Evolutionary conservation across 2,797 vertebrate species (phyloP).

Genomic region (Pterois miles): DNA sequence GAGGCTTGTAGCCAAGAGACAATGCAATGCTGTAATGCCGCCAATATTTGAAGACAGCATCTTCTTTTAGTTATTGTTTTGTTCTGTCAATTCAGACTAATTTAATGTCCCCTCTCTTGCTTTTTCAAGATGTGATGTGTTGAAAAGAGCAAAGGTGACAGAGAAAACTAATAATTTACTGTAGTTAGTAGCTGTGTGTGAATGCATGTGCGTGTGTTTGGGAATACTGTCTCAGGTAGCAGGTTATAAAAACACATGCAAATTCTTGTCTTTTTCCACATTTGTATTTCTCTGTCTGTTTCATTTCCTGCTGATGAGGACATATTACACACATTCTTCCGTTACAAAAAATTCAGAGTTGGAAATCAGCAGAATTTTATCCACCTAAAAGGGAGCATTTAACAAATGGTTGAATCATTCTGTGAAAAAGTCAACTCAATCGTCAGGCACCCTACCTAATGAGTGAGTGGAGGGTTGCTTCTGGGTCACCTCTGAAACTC

Average conservation of each 20-base stretch:
- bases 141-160: background rate
- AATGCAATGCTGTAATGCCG: slow-evolving; percentile 1
- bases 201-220: background rate
- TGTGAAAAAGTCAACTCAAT: background rate
- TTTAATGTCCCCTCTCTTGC: background rate
- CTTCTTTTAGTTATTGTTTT: background rate
- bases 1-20: slow-evolving; percentile 25
- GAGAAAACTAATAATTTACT: background rate
- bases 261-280: background rate
- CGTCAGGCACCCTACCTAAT: background rate
- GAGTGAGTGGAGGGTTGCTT: background rate
- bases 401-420: too few species aligned
- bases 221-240: background rate
- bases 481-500: fast-evolving
- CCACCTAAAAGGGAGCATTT: too few species aligned
- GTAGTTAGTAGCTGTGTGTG: background rate
- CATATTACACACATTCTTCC: background rate
- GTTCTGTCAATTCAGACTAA: background rate
- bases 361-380: background rate
- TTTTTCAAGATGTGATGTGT: background rate
- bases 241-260: background rate
- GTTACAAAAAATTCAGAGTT: background rate
- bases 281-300: background rate
- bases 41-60: background rate
- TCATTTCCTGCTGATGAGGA: slow-evolving; percentile 1